These are phyloP conservation scores for Sesia bembeciformis DNA, from an alignment of 2,888 invertebrate genomes.

Conservation along the genomic window DNA sequence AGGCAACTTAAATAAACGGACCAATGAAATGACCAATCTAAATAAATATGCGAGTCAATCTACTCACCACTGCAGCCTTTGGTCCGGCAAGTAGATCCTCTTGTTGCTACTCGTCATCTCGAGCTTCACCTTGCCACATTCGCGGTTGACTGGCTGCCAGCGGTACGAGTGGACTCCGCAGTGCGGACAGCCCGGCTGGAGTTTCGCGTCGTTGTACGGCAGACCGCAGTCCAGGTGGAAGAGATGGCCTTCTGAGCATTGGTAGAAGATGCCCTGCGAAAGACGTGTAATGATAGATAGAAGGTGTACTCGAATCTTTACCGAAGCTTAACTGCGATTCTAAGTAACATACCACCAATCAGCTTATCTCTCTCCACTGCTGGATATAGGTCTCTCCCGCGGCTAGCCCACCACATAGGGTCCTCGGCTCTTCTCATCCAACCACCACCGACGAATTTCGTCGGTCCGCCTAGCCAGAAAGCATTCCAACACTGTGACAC, in stretches of 20 bases:
- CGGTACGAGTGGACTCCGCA: constrained; percentile 51
- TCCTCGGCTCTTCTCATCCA: too few species aligned
- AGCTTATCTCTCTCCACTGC: too few species aligned
- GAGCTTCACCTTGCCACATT: constrained; percentile 33
- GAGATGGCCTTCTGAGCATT: constrained; percentile 85
- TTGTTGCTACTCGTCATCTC: constrained; percentile 48
- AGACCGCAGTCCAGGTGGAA: constrained; percentile 88
- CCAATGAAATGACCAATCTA: too few species aligned
- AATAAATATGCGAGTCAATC: background rate
- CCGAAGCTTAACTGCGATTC: background rate
- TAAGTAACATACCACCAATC: background rate
- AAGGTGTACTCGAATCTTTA: too few species aligned
- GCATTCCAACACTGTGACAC: too few species aligned
- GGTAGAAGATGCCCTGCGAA: constrained; percentile 84
- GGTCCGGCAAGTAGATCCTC: constrained; percentile 53
- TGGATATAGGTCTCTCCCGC: too few species aligned
- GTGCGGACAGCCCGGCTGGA: constrained; percentile 54
- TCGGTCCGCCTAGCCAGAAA: too few species aligned
- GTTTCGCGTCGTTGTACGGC: constrained; percentile 33
- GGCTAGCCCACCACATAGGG: too few species aligned
- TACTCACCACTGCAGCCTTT: constrained; percentile 55
- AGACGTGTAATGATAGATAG: too few species aligned
- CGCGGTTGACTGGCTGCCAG: constrained; percentile 46
- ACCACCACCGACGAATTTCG: too few species aligned
- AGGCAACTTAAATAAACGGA: too few species aligned